These are phyloP conservation scores for Aratinga solstitialis DNA, from an alignment of 2,797 vertebrate genomes.

Conservation along the genomic window DNA sequence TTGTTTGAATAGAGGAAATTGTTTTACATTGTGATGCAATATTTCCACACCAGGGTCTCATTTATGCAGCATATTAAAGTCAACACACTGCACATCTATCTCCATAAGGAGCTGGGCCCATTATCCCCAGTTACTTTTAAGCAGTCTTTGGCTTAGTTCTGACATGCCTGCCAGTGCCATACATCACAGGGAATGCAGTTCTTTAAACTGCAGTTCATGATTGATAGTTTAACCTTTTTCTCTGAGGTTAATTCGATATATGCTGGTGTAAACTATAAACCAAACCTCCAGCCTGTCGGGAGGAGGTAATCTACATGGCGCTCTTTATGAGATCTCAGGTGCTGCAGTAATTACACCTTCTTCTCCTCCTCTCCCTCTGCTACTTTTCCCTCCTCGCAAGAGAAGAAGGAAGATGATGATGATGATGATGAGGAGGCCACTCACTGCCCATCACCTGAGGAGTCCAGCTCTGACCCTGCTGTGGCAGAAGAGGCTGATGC, in stretches of 20 bases:
- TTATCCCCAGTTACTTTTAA: slow-evolving; percentile 70
- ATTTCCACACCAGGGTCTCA: slow-evolving; percentile 67
- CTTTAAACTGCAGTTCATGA: slow-evolving; percentile 63
- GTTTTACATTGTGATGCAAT: slow-evolving; percentile 65
- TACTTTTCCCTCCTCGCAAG: not conserved
- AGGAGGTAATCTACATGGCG: slow-evolving; percentile 63
- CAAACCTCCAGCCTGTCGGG: slow-evolving; percentile 55
- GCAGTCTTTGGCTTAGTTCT: slow-evolving; percentile 58
- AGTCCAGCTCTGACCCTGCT: not conserved
- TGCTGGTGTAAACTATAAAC: slow-evolving; percentile 67
- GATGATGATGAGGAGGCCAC: not conserved
- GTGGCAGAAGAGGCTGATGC: not conserved
- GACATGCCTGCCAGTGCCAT: slow-evolving; percentile 56
- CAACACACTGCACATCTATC: slow-evolving; percentile 63
- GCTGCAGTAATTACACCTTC: slow-evolving; percentile 49
- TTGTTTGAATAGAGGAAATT: slow-evolving; percentile 69
- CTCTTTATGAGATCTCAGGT: slow-evolving; percentile 56
- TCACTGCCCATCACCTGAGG: not conserved
- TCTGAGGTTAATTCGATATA: slow-evolving; percentile 67
- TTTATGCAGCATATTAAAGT: slow-evolving; percentile 68
- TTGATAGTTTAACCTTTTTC: slow-evolving; percentile 73
- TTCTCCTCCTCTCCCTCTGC: not conserved
- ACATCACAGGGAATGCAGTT: slow-evolving; percentile 60
- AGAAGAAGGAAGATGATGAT: not conserved
- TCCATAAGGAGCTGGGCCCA: slow-evolving; percentile 65